phyloP scores from a whole-genome alignment of 2,888 invertebrate species.

The Automeris io region DNA sequence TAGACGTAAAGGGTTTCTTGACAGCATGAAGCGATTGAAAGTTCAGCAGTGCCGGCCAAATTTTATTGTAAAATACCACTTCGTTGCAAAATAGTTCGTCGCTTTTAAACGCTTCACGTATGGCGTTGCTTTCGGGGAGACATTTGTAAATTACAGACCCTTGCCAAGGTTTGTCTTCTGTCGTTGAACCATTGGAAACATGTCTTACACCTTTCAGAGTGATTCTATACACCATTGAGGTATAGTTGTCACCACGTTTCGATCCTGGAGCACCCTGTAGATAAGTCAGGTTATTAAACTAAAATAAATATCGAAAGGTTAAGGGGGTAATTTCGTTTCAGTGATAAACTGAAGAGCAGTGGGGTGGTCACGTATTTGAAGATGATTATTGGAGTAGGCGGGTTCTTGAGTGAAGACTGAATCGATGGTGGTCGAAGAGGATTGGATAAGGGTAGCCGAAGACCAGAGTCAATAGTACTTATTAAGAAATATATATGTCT shows the following conservation, averaged over 20 bases:
- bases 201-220: conserved; percentile 70
- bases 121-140: conserved; percentile 79
- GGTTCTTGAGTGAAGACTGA: too few species aligned
- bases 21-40: conserved; percentile 73
- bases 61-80: conserved; percentile 83
- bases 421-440: too few species aligned
- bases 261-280: conserved; percentile 81
- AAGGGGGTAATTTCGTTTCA: too few species aligned
- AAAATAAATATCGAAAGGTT: too few species aligned
- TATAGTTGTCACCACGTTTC: conserved; percentile 85
- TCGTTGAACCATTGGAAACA: conserved; percentile 39
- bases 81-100: conserved; percentile 84
- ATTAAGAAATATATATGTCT: too few species aligned
- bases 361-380: too few species aligned
- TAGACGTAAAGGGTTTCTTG: conserved; percentile 64
- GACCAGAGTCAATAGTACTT: too few species aligned
- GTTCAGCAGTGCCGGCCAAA: conserved; percentile 79
- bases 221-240: conserved; percentile 83
- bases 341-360: too few species aligned
- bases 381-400: too few species aligned
- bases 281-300: too few species aligned
- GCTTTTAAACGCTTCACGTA: conserved; percentile 83
- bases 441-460: too few species aligned
- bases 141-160: conserved; percentile 83
- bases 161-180: conserved; percentile 74